Conservation (phyloP, 2,797 vertebrate species). For the Poeciliopsis turneri region DNA sequence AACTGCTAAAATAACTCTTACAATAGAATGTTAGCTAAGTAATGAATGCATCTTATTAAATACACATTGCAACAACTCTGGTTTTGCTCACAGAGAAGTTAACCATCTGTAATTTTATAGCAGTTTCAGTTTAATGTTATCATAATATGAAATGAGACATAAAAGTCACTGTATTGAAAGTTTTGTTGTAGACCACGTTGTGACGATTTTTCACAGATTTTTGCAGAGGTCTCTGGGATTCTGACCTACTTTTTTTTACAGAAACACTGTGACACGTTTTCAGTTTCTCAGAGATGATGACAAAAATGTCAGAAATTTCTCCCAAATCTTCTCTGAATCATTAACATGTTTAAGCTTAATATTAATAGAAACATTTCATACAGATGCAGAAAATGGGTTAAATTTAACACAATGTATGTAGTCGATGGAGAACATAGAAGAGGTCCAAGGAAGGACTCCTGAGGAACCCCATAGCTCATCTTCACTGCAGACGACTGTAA, state of each 20-base stretch:
- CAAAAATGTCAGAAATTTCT: not conserved
- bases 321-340: not conserved
- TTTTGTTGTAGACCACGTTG: not conserved
- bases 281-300: not conserved
- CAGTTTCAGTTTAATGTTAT: not conserved
- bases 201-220: not conserved
- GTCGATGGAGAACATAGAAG: not conserved
- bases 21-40: not conserved
- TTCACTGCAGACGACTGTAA: not conserved
- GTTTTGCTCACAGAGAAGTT: not conserved
- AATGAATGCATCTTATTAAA: not conserved
- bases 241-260: not conserved
- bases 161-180: no score
- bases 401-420: not conserved
- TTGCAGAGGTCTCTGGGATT: not conserved
- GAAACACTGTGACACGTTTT: not conserved
- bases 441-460: not conserved
- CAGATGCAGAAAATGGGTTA: not conserved
- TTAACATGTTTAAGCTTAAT: not conserved
- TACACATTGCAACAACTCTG: not conserved
- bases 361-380: not conserved
- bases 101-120: not conserved
- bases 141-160: no score
- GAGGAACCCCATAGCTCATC: not conserved
- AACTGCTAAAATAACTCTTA: not conserved